Conservation (phyloP, 2,113 vertebrate genomes). For the Ceuthmochares aereus region DNA sequence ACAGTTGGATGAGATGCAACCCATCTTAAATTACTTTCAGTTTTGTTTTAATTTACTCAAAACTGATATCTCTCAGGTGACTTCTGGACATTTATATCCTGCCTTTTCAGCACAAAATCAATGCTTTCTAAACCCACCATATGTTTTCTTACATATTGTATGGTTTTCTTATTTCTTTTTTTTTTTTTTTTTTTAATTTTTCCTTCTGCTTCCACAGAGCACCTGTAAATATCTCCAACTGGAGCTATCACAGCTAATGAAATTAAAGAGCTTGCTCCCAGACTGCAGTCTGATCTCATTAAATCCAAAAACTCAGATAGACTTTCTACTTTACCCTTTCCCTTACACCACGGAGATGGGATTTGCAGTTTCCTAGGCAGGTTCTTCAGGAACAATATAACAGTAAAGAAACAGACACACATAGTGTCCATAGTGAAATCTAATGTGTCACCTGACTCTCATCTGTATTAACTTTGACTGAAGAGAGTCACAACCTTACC, state of each 20-base stretch:
- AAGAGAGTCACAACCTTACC: neutral
- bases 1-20: neutral
- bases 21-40: neutral
- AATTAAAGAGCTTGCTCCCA: neutral
- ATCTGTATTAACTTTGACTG: neutral
- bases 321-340: neutral
- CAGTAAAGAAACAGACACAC: neutral
- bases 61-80: neutral
- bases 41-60: neutral
- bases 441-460: neutral
- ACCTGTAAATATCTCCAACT: neutral
- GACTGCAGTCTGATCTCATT: neutral
- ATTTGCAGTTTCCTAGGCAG: neutral
- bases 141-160: neutral
- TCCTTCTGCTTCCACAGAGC: neutral
- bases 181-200: neutral
- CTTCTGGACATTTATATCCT: neutral
- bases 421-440: neutral
- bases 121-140: neutral
- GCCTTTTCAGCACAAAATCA: neutral
- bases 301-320: neutral
- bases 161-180: rapidly evolving
- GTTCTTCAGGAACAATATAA: neutral
- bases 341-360: neutral
- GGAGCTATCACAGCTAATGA: neutral